A percentile compares a stretch with the other conserved stretches of the same genome.
Evolutionary conservation across 2,797 vertebrate species (phyloP).

Genomic region (Xenopus petersii): DNA sequence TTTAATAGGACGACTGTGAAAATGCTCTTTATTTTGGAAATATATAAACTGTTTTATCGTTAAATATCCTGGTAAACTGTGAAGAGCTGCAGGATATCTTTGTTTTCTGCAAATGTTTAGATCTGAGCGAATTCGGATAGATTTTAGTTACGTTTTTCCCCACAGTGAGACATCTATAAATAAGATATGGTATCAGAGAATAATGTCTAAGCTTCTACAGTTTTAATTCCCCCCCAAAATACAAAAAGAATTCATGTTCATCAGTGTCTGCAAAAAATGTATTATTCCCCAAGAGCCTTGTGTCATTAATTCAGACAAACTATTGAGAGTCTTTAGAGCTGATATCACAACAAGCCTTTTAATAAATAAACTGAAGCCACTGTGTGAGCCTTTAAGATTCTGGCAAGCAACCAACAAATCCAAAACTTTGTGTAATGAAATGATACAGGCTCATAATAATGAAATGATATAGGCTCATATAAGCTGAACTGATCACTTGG

Average conservation of each 20-base stretch:
- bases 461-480: no score
- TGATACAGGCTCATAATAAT: no score
- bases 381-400: no score
- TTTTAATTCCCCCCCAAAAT: slow-evolving; percentile 12
- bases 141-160: slow-evolving; percentile 1
- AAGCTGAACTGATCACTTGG: no score
- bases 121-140: background rate
- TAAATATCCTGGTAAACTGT: background rate
- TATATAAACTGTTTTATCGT: background rate
- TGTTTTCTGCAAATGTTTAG: background rate
- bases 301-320: slow-evolving; percentile 3
- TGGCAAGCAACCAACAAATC: no score
- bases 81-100: background rate
- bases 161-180: background rate
- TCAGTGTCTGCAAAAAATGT: background rate
- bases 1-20: background rate
- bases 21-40: background rate
- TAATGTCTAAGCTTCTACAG: background rate
- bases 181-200: slow-evolving; percentile 1
- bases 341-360: background rate
- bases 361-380: background rate
- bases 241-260: slow-evolving; percentile 13
- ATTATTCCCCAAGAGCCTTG: background rate
- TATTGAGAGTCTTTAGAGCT: background rate
- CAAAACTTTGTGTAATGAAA: no score